phyloP scores from a whole-genome alignment of 1,140 invertebrate species.

The Bradysia coprophila region DNA sequence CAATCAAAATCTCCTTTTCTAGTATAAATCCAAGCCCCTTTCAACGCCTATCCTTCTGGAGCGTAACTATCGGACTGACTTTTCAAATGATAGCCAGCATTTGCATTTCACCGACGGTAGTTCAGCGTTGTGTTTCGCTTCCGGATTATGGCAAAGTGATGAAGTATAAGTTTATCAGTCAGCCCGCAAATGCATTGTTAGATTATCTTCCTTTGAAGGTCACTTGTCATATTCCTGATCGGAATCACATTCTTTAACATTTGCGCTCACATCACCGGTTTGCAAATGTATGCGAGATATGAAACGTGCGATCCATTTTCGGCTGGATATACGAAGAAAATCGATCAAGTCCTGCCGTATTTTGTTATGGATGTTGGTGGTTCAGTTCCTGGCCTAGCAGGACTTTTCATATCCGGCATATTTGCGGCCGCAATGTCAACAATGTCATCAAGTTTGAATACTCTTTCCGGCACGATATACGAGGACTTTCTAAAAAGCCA shows the following conservation, averaged over 20 bases:
- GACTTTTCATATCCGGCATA: conserved; percentile 51
- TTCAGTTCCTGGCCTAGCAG: conserved; percentile 32
- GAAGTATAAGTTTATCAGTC: too few species aligned
- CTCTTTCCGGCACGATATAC: conserved; percentile 32
- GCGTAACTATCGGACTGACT: too few species aligned
- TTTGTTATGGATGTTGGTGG: conserved; percentile 38
- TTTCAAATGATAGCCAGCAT: too few species aligned
- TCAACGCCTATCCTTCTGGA: conserved; percentile 37
- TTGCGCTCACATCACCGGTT: conserved; percentile 24
- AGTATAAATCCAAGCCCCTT: conserved; percentile 35
- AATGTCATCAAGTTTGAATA: conserved; percentile 27
- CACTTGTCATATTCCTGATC: conserved; percentile 14
- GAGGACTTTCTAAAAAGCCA: conserved; percentile 31
- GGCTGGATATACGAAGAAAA: too few species aligned
- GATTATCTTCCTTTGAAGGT: too few species aligned
- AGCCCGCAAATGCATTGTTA: too few species aligned
- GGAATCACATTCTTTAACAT: conserved; percentile 18
- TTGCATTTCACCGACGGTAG: too few species aligned
- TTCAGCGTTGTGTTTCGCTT: too few species aligned
- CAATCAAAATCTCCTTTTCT: conserved; percentile 5
- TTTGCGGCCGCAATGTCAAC: conserved; percentile 45
- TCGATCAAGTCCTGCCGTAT: conserved; percentile 26
- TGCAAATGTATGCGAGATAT: conserved; percentile 39
- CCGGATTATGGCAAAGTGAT: too few species aligned
- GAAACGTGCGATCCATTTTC: conserved; percentile 37